A percentile compares a stretch with the other conserved stretches of the same genome.
These are phyloP conservation scores for Monodelphis domestica DNA, from an alignment of 2,797 vertebrate species.

Conservation along the genomic window DNA sequence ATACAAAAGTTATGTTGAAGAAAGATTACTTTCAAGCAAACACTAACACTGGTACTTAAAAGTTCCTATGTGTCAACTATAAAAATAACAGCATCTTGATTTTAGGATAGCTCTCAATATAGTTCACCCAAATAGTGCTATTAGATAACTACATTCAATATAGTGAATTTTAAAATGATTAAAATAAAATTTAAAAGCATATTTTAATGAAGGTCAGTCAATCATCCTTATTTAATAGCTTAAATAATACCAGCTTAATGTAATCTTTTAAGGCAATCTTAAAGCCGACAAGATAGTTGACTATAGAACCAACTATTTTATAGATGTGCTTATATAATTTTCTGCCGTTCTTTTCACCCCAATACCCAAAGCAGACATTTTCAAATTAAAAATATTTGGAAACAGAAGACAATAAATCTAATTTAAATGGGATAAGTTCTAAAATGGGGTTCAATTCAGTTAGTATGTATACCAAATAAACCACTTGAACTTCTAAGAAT, in stretches of 20 bases:
- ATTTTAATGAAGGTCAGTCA: constrained; percentile 31
- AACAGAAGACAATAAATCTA: constrained; percentile 25
- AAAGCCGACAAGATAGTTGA: constrained; percentile 24
- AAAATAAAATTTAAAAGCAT: constrained; percentile 42
- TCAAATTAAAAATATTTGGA: constrained; percentile 30
- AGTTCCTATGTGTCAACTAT: constrained; percentile 22
- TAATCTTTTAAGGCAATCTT: constrained; percentile 24
- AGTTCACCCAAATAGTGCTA: constrained; percentile 33
- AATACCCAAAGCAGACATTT: constrained; percentile 23
- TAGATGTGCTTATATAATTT: constrained; percentile 14
- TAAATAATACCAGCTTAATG: constrained; percentile 8
- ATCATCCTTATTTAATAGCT: constrained; percentile 30
- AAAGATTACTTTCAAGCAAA: constrained; percentile 44
- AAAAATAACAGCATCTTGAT: constrained; percentile 37
- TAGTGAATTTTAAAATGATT: constrained; percentile 31
- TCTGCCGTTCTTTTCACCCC: neutral
- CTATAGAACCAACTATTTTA: constrained; percentile 2
- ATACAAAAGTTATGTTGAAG: constrained; percentile 11
- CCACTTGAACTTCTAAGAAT: constrained; percentile 32
- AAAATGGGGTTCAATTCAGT: constrained; percentile 44
- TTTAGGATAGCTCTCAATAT: constrained; percentile 22
- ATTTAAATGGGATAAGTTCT: constrained; percentile 17
- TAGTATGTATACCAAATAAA: neutral
- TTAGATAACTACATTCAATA: neutral
- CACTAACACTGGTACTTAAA: constrained; percentile 20